Evolutionary conservation across 64 coral and sea anemone genomes (phyloP).

Genomic region (Stylophora pistillata): DNA sequence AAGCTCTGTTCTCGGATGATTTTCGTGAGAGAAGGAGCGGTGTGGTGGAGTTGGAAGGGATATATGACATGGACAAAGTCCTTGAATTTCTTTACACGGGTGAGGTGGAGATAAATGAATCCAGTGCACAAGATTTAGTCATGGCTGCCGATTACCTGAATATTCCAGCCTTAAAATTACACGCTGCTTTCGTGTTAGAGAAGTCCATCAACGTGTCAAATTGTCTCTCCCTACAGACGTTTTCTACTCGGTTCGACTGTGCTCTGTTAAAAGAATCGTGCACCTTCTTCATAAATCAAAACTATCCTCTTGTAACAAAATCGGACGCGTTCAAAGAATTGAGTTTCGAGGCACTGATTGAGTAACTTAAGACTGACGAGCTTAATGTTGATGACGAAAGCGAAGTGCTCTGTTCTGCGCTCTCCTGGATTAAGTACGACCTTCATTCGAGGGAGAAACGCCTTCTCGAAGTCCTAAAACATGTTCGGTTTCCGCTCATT

Average conservation of each 20-base stretch:
- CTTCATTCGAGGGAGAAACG: conserved; percentile 6
- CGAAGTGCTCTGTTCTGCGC: conserved; percentile 2
- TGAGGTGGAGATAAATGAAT: conserved; percentile 7
- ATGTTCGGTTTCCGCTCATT: conserved; percentile 43
- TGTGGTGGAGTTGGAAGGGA: conserved; percentile 23
- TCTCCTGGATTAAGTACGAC: conserved; percentile 60
- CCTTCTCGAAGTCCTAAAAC: conserved; percentile 27
- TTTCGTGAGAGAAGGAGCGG: conserved; percentile 16
- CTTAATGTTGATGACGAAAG: conserved; percentile 42
- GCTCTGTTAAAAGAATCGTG: conserved; percentile 12
- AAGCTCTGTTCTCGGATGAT: conserved; percentile 44
- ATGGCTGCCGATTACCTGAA: conserved; percentile 59
- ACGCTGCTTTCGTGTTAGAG: conserved; percentile 5
- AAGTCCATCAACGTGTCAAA: conserved; percentile 17
- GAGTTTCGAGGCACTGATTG: conserved; percentile 11
- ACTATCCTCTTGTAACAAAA: conserved; percentile 29
- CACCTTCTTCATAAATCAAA: conserved; percentile 1
- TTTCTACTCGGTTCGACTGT: conserved; percentile 49
- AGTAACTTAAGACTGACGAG: conserved; percentile 33
- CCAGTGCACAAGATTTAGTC: conserved; percentile 40
- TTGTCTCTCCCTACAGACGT: conserved; percentile 29
- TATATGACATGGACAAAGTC: conserved; percentile 24
- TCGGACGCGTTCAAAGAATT: conserved; percentile 31
- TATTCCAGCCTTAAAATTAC: conserved; percentile 59
- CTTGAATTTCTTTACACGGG: conserved; percentile 59